These are phyloP conservation scores for Empidonax alnorum DNA, from an alignment of 2,113 vertebrate genomes.

Conservation along the genomic window DNA sequence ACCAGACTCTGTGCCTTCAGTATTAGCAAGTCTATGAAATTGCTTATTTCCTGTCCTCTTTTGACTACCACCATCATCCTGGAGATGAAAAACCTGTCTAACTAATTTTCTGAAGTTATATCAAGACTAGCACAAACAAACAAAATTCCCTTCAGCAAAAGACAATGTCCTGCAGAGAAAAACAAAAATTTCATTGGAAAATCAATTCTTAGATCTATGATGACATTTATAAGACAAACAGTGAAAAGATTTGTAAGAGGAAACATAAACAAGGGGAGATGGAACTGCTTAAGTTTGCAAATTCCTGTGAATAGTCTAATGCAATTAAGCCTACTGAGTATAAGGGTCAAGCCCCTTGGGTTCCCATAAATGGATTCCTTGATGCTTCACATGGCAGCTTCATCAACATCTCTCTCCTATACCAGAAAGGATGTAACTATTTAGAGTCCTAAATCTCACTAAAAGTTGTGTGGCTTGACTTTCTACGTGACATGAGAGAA, in stretches of 20 bases:
- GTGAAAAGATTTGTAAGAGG: neutral
- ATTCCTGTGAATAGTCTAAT: neutral
- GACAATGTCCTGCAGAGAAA: neutral
- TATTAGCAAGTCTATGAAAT: neutral
- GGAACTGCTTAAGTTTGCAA: neutral
- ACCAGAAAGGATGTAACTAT: neutral
- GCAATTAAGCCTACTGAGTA: neutral
- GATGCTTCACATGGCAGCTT: neutral
- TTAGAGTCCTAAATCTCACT: neutral
- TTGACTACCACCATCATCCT: neutral
- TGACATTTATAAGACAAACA: neutral
- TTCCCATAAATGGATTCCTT: neutral
- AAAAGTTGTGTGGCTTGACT: neutral
- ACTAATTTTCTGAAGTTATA: neutral
- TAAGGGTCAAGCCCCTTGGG: neutral
- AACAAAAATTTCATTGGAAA: neutral
- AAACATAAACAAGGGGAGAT: neutral
- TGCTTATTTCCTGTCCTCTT: neutral
- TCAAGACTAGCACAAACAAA: neutral
- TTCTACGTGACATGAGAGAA: rapidly evolving
- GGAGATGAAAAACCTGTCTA: neutral
- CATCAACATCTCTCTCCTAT: neutral
- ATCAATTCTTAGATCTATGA: neutral
- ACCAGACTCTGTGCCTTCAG: neutral
- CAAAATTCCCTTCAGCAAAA: neutral